Conservation (phyloP, 2,888 invertebrate genomes). For the Megaustenia siamemsis region DNA sequence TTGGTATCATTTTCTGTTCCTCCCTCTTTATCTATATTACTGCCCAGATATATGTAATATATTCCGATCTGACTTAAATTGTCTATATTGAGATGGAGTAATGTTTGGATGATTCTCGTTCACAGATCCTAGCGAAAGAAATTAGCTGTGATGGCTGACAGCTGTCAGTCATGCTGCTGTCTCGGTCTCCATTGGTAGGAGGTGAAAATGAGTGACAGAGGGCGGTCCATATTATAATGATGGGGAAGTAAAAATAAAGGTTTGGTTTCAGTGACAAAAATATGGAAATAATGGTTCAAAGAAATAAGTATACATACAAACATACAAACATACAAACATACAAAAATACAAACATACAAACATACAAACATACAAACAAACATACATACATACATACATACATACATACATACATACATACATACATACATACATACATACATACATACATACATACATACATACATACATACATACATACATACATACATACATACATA, state of each 20-base stretch:
- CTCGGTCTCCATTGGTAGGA: slow-evolving; percentile 47
- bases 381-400: slow-evolving; percentile 38
- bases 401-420: not conserved
- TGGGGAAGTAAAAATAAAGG: not conserved
- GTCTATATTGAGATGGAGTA: too few species aligned
- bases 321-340: too few species aligned
- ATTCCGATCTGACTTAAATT: too few species aligned
- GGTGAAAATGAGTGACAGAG: not conserved
- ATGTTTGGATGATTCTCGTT: too few species aligned
- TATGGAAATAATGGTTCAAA: not conserved
- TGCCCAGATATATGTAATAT: too few species aligned
- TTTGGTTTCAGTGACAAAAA: not conserved
- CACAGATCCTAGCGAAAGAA: too few species aligned
- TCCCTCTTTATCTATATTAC: too few species aligned
- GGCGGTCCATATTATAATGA: not conserved
- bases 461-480: not conserved
- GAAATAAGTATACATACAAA: not conserved
- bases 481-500: slow-evolving; percentile 19
- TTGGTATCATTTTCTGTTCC: too few species aligned
- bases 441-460: not conserved
- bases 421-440: slow-evolving; percentile 13
- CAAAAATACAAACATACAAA: too few species aligned
- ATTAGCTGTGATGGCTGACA: too few species aligned
- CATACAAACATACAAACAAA: slow-evolving; percentile 40
- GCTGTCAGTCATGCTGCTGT: too few species aligned